Evolutionary conservation across 2,113 vertebrate species (phyloP).

Genomic region (Quiscalus mexicanus): DNA sequence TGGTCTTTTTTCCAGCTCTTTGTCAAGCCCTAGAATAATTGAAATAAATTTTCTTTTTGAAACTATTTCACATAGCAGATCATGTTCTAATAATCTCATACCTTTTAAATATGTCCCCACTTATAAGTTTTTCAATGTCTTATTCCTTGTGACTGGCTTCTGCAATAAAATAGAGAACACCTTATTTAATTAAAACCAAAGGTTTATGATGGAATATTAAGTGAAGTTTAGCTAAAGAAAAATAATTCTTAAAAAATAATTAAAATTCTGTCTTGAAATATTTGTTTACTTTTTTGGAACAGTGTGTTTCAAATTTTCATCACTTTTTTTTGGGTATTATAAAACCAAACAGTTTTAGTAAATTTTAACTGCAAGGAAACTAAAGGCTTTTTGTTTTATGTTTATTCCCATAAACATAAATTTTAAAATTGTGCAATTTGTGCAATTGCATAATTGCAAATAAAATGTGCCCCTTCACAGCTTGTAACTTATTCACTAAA

Average conservation of each 20-base stretch:
- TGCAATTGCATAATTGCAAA: not conserved
- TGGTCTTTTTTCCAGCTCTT: not conserved
- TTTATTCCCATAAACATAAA: not conserved
- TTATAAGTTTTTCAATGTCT: not conserved
- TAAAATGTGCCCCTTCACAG: not conserved
- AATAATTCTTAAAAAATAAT: not conserved
- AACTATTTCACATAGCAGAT: not conserved
- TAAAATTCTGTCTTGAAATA: not conserved
- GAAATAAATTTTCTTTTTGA: not conserved
- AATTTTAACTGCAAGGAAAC: not conserved
- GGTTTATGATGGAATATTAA: not conserved
- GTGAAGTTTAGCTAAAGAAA: not conserved
- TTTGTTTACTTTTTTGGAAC: not conserved
- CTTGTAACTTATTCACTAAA: not conserved
- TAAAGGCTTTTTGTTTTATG: not conserved
- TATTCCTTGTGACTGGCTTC: not conserved
- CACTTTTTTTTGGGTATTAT: not conserved
- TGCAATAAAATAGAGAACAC: not conserved
- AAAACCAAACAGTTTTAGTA: not conserved
- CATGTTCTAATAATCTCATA: not conserved
- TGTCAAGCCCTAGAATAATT: not conserved
- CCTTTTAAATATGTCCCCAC: not conserved
- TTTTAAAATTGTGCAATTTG: not conserved
- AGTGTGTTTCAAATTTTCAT: not conserved
- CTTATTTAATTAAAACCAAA: not conserved